Evolutionary conservation across 2,797 vertebrate species (phyloP).

Genomic region (Microctenopoma lineatum): DNA sequence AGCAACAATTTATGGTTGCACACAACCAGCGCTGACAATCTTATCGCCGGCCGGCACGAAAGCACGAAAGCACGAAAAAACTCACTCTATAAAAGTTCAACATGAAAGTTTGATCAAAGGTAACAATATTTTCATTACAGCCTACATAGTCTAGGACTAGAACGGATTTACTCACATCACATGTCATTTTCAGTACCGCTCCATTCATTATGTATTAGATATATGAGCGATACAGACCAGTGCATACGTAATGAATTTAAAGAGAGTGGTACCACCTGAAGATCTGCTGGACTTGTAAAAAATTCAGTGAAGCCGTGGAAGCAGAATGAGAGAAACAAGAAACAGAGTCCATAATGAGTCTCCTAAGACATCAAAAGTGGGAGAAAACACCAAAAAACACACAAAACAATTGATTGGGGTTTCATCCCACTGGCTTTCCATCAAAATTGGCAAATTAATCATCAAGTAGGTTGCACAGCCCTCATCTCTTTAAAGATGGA

Average conservation of each 20-base stretch:
- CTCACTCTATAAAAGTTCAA: neutral
- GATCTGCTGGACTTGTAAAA: constrained; percentile 56
- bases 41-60: too few species aligned
- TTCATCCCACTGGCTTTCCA: constrained; percentile 52
- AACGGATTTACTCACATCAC: constrained; percentile 10
- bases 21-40: constrained; percentile 1
- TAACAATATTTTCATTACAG: constrained; percentile 10
- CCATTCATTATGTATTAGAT: constrained; percentile 63
- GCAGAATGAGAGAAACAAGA: constrained; percentile 49
- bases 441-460: constrained; percentile 67
- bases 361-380: constrained; percentile 59
- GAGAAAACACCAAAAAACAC: constrained; percentile 51
- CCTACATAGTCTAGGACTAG: neutral
- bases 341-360: constrained; percentile 64
- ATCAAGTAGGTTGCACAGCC: constrained; percentile 38
- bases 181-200: constrained; percentile 29
- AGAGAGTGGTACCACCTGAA: constrained; percentile 60
- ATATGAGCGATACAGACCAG: constrained; percentile 38
- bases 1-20: neutral
- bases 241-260: constrained; percentile 50
- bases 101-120: constrained; percentile 6
- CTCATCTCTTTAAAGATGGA: constrained; percentile 46
- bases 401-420: constrained; percentile 55
- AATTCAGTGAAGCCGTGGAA: constrained; percentile 50
- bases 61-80: too few species aligned